These are phyloP conservation scores for Dryococelus australis DNA, from an alignment of 2,888 invertebrate genomes.

Conservation along the genomic window DNA sequence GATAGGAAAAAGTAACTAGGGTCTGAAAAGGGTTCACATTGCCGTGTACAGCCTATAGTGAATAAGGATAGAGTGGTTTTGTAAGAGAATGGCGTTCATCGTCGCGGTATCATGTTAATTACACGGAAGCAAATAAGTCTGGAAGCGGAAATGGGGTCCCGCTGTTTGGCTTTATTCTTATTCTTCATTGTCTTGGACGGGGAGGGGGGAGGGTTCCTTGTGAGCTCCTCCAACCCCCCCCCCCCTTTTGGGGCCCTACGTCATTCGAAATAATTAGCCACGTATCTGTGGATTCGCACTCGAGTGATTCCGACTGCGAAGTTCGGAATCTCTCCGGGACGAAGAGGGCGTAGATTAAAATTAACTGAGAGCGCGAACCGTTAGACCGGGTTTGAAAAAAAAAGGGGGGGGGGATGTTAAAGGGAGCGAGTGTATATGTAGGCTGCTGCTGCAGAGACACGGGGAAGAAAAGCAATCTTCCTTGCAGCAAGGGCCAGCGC, in stretches of 20 bases:
- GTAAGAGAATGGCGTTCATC: neutral
- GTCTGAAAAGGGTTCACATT: too few relatives aligned
- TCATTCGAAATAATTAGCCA: neutral
- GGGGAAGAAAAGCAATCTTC: neutral
- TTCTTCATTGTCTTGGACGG: conserved; percentile 5
- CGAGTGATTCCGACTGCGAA: too few relatives aligned
- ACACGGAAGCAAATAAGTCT: conserved; percentile 3
- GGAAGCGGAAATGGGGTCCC: neutral
- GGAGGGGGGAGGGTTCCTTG: neutral
- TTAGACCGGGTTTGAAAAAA: too few relatives aligned
- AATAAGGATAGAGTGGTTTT: neutral
- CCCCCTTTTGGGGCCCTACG: neutral
- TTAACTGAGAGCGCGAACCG: too few relatives aligned
- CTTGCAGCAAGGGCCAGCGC: neutral
- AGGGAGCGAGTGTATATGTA: too few relatives aligned
- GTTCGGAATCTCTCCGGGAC: too few relatives aligned
- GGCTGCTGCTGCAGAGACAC: too few relatives aligned
- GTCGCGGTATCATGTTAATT: neutral
- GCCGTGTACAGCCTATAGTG: too few relatives aligned
- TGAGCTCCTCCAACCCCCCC: too few relatives aligned
- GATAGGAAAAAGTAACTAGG: too few relatives aligned
- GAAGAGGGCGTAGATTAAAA: too few relatives aligned
- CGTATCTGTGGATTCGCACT: neutral
- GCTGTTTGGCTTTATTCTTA: neutral
- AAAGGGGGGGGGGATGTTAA: too few relatives aligned